Base-by-base conservation (phyloP, 2,113 vertebrate species). In the Percina caprodes region DNA sequence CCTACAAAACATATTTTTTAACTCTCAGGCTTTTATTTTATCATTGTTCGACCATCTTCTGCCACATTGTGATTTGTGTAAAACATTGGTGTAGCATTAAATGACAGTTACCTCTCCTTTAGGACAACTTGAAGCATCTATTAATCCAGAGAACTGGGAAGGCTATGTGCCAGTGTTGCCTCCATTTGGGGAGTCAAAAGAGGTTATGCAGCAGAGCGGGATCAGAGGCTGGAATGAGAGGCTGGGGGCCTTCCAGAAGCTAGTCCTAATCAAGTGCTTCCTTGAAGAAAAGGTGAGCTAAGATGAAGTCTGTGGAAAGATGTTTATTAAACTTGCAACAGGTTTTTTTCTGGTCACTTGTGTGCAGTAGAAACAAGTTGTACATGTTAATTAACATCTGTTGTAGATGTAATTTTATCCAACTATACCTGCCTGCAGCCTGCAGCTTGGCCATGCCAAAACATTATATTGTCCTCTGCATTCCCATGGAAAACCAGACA, bases 211-310 rank as follows among this genome's bases (percentile, higher is more conserved):
- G 5, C 59, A 86, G 33, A 52, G 26, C 19, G 19, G 18, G 11
- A 15, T 46, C 39, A 80, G 51, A 60, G 74, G 82, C 12, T 95
- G 94, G 96, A 79, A 88, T 49, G 75, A 87, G 35, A 91, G 88
- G 48, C 67, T 96, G 58, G 93, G 74, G 26, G 51, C 84, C 33
- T 96, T 97, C 90, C 95, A 97, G 76, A 97, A 97, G 72, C 86
- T 96, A 30, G 85, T 96, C 67, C 83, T 96, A 24, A 90, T 96
- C 70, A 97, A 97, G 80, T 94, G 92, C 69, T 95, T 96, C 88
- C 87, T 92, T 85, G 95, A 96, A 89, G 96, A 96, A 91, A 96
- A 96, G 89, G 95, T 96, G 90, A 79, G 63, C 14, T 42, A 1
- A 0, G 21, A 76, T 6, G 5, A 48, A 21, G 13, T 68, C 18